These are phyloP conservation scores for Shinisaurus crocodilurus DNA, from an alignment of 2,113 vertebrate genomes.

Conservation along the genomic window DNA sequence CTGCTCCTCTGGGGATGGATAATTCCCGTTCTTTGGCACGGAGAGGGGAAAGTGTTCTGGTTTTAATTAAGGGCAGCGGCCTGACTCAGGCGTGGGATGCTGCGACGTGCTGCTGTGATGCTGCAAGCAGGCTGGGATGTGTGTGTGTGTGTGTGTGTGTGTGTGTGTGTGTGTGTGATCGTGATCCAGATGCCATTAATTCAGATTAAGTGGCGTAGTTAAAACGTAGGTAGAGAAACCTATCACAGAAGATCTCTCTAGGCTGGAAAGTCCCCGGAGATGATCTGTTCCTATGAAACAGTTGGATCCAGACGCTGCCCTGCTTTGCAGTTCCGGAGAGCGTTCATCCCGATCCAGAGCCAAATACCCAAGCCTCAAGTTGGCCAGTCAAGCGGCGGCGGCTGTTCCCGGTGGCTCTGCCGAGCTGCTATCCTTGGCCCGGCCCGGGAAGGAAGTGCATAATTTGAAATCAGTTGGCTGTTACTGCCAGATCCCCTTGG, in stretches of 20 bases:
- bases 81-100: too few species aligned
- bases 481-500: conserved; percentile 37
- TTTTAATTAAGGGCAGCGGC: too few species aligned
- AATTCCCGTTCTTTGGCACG: too few species aligned
- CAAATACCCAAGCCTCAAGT: neutral
- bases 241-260: neutral
- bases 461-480: conserved; percentile 62
- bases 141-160: too few species aligned
- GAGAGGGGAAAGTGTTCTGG: too few species aligned
- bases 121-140: neutral
- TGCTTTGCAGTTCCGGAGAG: neutral
- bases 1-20: too few species aligned
- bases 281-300: neutral
- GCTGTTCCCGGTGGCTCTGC: neutral
- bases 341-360: neutral
- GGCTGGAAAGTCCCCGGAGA: neutral
- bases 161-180: neutral
- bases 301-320: neutral
- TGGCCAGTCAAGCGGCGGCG: conserved; percentile 11
- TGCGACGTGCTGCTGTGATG: too few species aligned
- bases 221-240: neutral
- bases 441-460: conserved; percentile 63
- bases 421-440: conserved; percentile 55
- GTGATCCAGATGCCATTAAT: too few species aligned
- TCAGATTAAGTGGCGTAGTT: too few species aligned